Evolutionary conservation across 2,888 invertebrate genomes (phyloP).

Genomic region (Ptychoptera contaminata): DNA sequence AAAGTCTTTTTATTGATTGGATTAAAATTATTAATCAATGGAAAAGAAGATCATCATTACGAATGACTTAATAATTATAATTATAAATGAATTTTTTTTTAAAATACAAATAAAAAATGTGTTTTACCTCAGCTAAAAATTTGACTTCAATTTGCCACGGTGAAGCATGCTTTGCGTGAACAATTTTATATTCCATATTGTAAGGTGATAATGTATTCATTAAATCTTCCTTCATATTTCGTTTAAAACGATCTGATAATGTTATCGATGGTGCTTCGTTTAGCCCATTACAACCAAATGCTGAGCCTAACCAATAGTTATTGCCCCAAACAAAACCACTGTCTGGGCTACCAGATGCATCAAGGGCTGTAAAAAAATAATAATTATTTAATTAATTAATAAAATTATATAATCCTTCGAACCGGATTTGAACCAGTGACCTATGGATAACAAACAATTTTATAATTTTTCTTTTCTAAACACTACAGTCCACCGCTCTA

Average conservation of each 20-base stretch:
- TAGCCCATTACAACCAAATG: constrained; percentile 33
- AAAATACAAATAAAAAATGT: neutral
- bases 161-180: constrained; percentile 29
- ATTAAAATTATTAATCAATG: too few species aligned
- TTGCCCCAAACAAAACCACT: constrained; percentile 41
- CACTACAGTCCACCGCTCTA: too few species aligned
- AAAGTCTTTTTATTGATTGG: too few species aligned
- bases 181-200: constrained; percentile 28
- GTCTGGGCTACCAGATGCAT: constrained; percentile 38
- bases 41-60: too few species aligned
- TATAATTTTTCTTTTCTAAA: neutral
- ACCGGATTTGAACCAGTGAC: too few species aligned
- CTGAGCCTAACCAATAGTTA: constrained; percentile 42
- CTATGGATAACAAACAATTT: neutral
- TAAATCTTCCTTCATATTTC: constrained; percentile 27
- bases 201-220: constrained; percentile 27
- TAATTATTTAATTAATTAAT: neutral
- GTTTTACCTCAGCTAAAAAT: constrained; percentile 24
- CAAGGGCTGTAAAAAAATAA: constrained; percentile 30
- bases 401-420: neutral
- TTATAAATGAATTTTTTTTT: too few species aligned
- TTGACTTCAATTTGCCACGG: constrained; percentile 32
- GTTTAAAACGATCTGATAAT: constrained; percentile 24
- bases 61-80: too few species aligned
- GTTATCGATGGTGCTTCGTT: constrained; percentile 25